A percentile compares a stretch with the other conserved stretches of the same genome.
Conservation (phyloP, 2,888 invertebrate genomes). For the Syrista parreyssii region DNA sequence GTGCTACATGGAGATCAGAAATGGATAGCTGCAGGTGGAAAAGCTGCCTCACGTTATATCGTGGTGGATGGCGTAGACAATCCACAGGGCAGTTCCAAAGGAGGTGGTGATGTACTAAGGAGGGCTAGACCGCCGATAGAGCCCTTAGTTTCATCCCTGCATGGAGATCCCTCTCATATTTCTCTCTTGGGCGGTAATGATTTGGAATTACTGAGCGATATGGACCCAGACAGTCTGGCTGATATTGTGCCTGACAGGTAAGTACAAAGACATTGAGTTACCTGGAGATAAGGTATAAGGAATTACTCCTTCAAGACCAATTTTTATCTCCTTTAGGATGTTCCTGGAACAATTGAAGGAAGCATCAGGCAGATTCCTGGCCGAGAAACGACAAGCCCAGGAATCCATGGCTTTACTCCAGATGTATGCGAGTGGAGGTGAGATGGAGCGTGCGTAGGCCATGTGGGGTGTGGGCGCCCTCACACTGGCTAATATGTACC, state of each 20-base stretch:
- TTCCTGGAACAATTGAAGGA: constrained; percentile 86
- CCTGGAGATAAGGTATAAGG: neutral
- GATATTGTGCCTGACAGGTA: constrained; percentile 81
- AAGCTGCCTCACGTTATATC: constrained; percentile 54
- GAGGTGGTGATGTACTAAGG: constrained; percentile 38
- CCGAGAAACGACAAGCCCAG: constrained; percentile 87
- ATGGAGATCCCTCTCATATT: constrained; percentile 81
- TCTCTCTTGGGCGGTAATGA: constrained; percentile 87
- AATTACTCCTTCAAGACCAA: neutral
- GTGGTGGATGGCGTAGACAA: constrained; percentile 53
- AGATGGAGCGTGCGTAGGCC: constrained; percentile 65
- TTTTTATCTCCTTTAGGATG: constrained; percentile 62
- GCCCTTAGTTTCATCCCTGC: constrained; percentile 57
- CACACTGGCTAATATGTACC: constrained; percentile 63
- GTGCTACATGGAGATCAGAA: constrained; percentile 81
- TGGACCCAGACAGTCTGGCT: constrained; percentile 89
- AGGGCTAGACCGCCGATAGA: constrained; percentile 50
- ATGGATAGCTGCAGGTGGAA: constrained; percentile 71
- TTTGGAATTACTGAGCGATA: constrained; percentile 85
- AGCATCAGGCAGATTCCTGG: constrained; percentile 82
- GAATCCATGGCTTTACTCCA: constrained; percentile 88
- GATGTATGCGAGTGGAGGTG: constrained; percentile 69
- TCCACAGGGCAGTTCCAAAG: constrained; percentile 42
- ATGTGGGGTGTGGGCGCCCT: constrained; percentile 66
- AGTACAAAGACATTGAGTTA: constrained; percentile 67